These are phyloP conservation scores for Eubasilissa regina DNA, from an alignment of 1,140 invertebrate species.

Conservation along the genomic window DNA sequence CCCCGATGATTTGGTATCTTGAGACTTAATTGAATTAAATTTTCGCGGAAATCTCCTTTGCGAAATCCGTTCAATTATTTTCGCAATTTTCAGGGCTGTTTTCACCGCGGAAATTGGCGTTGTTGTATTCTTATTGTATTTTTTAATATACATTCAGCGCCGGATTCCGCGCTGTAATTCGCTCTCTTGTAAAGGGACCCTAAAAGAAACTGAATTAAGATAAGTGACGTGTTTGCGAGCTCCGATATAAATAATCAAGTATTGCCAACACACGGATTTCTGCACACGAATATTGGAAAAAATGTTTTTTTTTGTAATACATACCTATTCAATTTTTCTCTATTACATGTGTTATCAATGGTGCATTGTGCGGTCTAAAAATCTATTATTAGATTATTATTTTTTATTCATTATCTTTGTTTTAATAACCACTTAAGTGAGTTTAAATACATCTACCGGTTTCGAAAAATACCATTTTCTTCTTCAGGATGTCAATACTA, in stretches of 20 bases:
- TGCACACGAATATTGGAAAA: neutral
- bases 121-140: conserved; percentile 5
- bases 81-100: conserved; percentile 11
- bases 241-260: neutral
- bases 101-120: conserved; percentile 6
- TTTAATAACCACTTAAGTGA: too few relatives aligned
- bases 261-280: neutral
- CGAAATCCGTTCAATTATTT: conserved; percentile 39
- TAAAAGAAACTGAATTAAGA: conserved; percentile 40
- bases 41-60: conserved; percentile 30
- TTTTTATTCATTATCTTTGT: too few relatives aligned
- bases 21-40: conserved; percentile 40
- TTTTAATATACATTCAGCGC: conserved; percentile 27
- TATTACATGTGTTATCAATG: too few relatives aligned
- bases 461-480: too few relatives aligned
- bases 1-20: conserved; percentile 33
- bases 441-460: too few relatives aligned
- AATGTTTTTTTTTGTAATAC: too few relatives aligned
- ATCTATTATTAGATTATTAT: too few relatives aligned
- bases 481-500: too few relatives aligned
- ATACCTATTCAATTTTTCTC: too few relatives aligned
- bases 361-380: too few relatives aligned
- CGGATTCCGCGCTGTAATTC: conserved; percentile 24
- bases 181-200: neutral
- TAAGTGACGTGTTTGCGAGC: conserved; percentile 18